These are phyloP conservation scores for Aphaenogaster ashmeadi DNA, from an alignment of 1,140 invertebrate genomes.

Conservation along the genomic window DNA sequence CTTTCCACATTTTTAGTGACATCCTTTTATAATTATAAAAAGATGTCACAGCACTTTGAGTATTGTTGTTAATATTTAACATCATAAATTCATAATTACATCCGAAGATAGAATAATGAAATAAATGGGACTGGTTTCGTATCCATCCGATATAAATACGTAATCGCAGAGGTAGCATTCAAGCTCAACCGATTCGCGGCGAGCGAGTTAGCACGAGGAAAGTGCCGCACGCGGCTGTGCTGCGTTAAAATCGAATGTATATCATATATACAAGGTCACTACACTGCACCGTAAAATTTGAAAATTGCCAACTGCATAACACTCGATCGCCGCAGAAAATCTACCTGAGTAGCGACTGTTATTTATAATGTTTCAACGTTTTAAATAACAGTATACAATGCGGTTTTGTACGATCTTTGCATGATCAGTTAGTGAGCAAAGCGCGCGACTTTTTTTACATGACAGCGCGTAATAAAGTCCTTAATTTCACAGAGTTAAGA, in stretches of 20 bases:
- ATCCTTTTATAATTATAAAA: slow-evolving; percentile 34
- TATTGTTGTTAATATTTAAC: slow-evolving; percentile 45
- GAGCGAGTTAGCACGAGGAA: slow-evolving; percentile 40
- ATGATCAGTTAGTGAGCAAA: slow-evolving; percentile 28
- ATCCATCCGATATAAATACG: slow-evolving; percentile 71
- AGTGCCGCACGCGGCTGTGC: slow-evolving; percentile 13
- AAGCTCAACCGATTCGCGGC: slow-evolving; percentile 4
- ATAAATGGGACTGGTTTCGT: slow-evolving; percentile 56
- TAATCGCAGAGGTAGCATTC: slow-evolving; percentile 57
- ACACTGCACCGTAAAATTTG: slow-evolving; percentile 71
- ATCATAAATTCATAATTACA: slow-evolving; percentile 11
- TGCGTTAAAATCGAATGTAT: slow-evolving; percentile 53
- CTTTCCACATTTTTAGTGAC: not conserved
- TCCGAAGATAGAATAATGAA: slow-evolving; percentile 16
- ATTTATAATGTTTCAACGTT: slow-evolving; percentile 13
- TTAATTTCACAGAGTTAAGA: slow-evolving; percentile 23
- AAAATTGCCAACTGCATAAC: slow-evolving; percentile 74
- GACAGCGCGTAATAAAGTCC: not conserved
- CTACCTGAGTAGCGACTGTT: slow-evolving; percentile 36
- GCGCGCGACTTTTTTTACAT: not conserved
- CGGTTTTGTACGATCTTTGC: slow-evolving; percentile 37
- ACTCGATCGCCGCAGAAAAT: slow-evolving; percentile 62
- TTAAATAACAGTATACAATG: slow-evolving; percentile 39
- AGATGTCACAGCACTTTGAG: slow-evolving; percentile 13
- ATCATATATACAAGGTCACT: slow-evolving; percentile 67